Base-by-base conservation (phyloP, 2,888 invertebrate species). In the Cacoxenus indagator region DNA sequence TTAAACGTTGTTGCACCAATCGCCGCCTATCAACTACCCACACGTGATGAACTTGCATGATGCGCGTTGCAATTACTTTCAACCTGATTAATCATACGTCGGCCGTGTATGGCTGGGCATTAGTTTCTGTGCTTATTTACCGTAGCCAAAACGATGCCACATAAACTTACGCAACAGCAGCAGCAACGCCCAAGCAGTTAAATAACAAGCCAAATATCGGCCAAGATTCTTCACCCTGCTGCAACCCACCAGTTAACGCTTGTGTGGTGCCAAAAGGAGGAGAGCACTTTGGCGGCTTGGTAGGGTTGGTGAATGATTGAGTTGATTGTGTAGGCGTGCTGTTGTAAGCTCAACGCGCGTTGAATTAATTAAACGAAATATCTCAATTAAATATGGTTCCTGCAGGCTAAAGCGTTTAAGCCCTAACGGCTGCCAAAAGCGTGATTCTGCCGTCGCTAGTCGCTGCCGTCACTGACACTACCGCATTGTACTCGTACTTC, bases 1-100 rank as follows among this genome's bases (percentile, higher is more conserved):
- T 81, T 81, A 81, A 83, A 83, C 82, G 75, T 71, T 75, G 71
- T n/a, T 31, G 31, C 17, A 31, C 14, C 27, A 51, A 27, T 55
- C 17, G 37, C 31, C 31, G 59, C 31, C 37, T 14, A 8, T 5
- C 4, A 8, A 8, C 37, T 4, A 1, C 2, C 37, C 37, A n/a
- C 4, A 14, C 37, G 5, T 14, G 5, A 37, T 37, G 8, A 8
- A 14, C 14, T 37, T 8, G 37, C 37, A n/a, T n/a, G 37, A 37
- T 14, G 37, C 37, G 14, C 14, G n/a, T 6, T 55, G 26, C 27
- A 27, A 31, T 59, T 31, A 17, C 11, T 59, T 57, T 57, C n/a
- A 31, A 8, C 8, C 59, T 24, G 54, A 24, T 26, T 54, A 54
- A 54, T 54, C 54, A 26, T 11, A 59, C 51, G 51, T 43, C n/a